These are phyloP conservation scores for Thymelicus lineola DNA, from an alignment of 2,888 invertebrate genomes.

Conservation along the genomic window DNA sequence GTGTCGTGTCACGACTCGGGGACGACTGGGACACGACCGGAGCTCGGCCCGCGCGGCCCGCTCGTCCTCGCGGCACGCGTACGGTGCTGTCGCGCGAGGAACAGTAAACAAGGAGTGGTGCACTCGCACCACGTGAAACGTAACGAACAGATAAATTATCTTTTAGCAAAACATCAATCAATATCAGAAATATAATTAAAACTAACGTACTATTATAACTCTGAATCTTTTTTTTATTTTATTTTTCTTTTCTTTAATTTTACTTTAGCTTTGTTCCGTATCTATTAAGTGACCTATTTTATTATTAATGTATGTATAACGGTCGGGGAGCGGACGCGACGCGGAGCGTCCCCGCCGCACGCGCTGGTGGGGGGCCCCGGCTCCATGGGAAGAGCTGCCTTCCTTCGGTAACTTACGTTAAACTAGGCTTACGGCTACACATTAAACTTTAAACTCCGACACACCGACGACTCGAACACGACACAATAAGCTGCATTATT, in stretches of 20 bases:
- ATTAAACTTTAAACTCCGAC: slow-evolving; percentile 27
- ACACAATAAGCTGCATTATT: slow-evolving; percentile 35
- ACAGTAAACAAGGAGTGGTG: slow-evolving; percentile 57
- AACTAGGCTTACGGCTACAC: slow-evolving; percentile 34
- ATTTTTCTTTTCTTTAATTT: slow-evolving; percentile 54
- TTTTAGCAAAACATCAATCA: slow-evolving; percentile 83
- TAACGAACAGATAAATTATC: slow-evolving; percentile 80
- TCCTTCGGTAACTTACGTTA: slow-evolving; percentile 21
- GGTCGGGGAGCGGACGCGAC: slow-evolving; percentile 64
- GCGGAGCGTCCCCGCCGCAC: slow-evolving; percentile 44
- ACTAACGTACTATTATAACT: slow-evolving; percentile 83
- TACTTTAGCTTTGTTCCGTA: slow-evolving; percentile 71
- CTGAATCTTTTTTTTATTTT: slow-evolving; percentile 61
- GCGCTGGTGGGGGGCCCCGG: not conserved
- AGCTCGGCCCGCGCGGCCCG: too few species aligned
- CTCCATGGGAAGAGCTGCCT: slow-evolving; percentile 5
- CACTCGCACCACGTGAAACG: slow-evolving; percentile 59
- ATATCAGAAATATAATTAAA: slow-evolving; percentile 84
- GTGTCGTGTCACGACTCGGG: too few species aligned
- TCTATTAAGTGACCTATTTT: slow-evolving; percentile 68
- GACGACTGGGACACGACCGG: too few species aligned
- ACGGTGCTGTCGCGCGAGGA: slow-evolving; percentile 52
- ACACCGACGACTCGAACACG: slow-evolving; percentile 25
- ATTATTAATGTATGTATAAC: slow-evolving; percentile 55
- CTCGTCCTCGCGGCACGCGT: not conserved